These are phyloP conservation scores for Coenobita brevimanus DNA, from an alignment of 1,140 invertebrate species.

Conservation along the genomic window DNA sequence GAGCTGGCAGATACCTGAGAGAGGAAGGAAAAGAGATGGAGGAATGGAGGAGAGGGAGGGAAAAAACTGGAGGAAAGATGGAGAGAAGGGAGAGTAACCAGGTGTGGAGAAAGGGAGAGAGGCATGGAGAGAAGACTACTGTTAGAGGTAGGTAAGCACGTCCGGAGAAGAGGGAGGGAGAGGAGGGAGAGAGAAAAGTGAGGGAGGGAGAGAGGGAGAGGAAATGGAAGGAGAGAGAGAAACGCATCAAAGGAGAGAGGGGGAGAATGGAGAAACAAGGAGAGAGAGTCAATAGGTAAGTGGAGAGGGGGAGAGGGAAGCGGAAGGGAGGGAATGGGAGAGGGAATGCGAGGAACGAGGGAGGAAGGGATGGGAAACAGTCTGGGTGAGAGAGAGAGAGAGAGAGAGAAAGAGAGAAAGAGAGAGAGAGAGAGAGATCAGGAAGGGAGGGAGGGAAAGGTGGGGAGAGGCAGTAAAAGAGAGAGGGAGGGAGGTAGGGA, in stretches of 20 bases:
- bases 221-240: not conserved
- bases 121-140: not conserved
- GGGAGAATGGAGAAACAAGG: not conserved
- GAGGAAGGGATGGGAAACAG: not conserved
- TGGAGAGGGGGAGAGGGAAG: not conserved
- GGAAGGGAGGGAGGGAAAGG: not conserved
- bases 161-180: too few species aligned
- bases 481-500: not conserved
- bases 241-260: not conserved
- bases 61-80: not conserved
- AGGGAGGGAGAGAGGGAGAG: too few species aligned
- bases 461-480: too few species aligned
- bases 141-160: too few species aligned
- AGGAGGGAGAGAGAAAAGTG: not conserved
- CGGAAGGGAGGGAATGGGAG: not conserved
- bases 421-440: not conserved
- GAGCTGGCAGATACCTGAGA: not conserved
- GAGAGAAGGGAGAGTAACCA: not conserved
- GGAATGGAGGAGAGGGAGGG: not conserved
- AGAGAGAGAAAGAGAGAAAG: not conserved
- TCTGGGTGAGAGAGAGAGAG: not conserved
- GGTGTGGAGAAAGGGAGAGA: not conserved
- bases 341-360: not conserved
- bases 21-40: slow-evolving; percentile 1
- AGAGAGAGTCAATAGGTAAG: not conserved